phyloP scores from a whole-genome alignment of 2,888 invertebrate genomes.

The Autographa gamma region DNA sequence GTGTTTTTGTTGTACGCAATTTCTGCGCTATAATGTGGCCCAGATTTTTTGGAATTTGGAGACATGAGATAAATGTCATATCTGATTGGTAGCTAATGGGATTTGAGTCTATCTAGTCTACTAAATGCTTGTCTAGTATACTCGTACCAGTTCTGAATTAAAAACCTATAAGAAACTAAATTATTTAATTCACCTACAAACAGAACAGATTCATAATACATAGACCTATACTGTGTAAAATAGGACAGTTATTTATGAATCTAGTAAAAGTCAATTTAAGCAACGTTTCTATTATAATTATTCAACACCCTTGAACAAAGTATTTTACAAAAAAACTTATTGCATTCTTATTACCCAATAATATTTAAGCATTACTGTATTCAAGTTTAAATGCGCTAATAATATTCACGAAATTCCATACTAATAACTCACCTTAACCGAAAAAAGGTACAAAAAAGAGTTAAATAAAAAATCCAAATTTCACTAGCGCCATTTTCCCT shows the following conservation, averaged over 20 bases:
- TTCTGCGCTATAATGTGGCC: background rate
- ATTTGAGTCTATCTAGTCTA: too few relatives aligned
- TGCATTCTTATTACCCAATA: background rate
- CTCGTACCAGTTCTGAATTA: too few relatives aligned
- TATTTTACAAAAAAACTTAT: background rate
- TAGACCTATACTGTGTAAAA: too few relatives aligned
- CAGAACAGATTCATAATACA: too few relatives aligned
- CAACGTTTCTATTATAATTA: too few relatives aligned
- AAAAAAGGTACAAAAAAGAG: constrained; percentile 46
- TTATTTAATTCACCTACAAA: too few relatives aligned
- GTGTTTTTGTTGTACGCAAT: constrained; percentile 2
- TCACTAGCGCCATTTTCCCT: constrained; percentile 74
- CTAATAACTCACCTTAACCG: constrained; percentile 57
- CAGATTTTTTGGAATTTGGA: background rate
- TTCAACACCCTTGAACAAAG: too few relatives aligned
- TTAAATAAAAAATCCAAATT: constrained; percentile 55
- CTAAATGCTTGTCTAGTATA: too few relatives aligned
- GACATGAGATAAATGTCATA: background rate
- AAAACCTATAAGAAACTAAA: too few relatives aligned
- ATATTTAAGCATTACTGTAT: background rate
- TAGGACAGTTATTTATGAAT: too few relatives aligned
- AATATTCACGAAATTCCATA: constrained; percentile 44
- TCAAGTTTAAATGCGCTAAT: background rate
- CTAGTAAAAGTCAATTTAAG: too few relatives aligned
- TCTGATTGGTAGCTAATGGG: too few relatives aligned